Conservation (phyloP, 2,797 vertebrate species). For the Kryptolebias ocellatus region DNA sequence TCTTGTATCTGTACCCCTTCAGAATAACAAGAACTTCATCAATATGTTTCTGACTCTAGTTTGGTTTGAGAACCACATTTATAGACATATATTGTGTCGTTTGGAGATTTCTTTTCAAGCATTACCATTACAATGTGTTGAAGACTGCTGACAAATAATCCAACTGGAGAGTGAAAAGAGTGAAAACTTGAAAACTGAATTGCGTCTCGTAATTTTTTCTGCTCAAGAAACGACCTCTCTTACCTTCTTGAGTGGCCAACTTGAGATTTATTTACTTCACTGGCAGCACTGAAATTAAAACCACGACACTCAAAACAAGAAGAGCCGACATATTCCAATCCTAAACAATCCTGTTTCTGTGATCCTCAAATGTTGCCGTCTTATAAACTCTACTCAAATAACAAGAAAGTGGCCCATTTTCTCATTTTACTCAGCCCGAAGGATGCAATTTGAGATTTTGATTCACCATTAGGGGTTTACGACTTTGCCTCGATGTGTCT, state of each 20-base stretch:
- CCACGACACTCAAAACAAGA: conserved; percentile 26
- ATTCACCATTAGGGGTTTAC: not conserved
- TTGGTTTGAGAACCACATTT: conserved; percentile 12
- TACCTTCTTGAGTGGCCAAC: conserved; percentile 52
- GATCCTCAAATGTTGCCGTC: not conserved
- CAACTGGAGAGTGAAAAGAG: conserved; percentile 28
- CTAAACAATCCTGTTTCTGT: not conserved
- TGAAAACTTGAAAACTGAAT: conserved; percentile 58
- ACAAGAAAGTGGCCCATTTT: not conserved
- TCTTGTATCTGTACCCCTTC: conserved; percentile 29
- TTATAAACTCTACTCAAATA: not conserved
- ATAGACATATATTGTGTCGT: conserved; percentile 14
- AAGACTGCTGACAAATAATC: conserved; percentile 49
- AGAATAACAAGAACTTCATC: conserved; percentile 42
- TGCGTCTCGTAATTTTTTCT: conserved; percentile 53
- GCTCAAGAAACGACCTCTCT: conserved; percentile 63
- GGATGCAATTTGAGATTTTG: not conserved
- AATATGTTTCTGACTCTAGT: conserved; percentile 21
- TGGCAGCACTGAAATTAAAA: conserved; percentile 40
- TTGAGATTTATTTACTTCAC: conserved; percentile 20
- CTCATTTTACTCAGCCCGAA: not conserved
- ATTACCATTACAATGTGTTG: conserved; percentile 23
- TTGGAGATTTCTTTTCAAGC: conserved; percentile 30
- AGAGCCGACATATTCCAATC: not conserved
- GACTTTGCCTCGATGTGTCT: not conserved